Evolutionary conservation across 2,797 vertebrate genomes (phyloP), one percentile per base, ranked within the genome.

Genomic region (Coendou prehensilis): DNA sequence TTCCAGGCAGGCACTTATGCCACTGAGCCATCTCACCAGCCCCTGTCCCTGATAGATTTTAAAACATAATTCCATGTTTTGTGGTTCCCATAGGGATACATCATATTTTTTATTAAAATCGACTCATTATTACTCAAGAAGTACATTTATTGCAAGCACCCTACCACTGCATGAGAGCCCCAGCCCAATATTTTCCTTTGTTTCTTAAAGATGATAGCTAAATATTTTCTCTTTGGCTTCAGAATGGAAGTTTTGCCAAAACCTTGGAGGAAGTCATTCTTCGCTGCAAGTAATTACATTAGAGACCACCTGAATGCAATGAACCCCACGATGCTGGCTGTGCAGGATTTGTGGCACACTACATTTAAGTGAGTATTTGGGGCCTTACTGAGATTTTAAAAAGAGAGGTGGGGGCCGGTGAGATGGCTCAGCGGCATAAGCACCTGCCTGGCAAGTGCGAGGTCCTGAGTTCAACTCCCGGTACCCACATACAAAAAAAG

Each of bases 171-270:
- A 28, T 14, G 23, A 23, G 1, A 23, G 18, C 7, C 20, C 56
- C n/a, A 47, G 50, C 22, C 28, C 23, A 28, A 15, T 9, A 5
- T 85, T 64, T 88, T 10, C 30, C 84, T 86, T 73, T 78, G 9
- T 59, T 47, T 78, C 90, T 81, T 52, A 52, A 63, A 84, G 45
- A 79, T 41, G 33, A 14, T 83, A 54, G 26, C 33, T n/a, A 15
- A 95, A 0, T 93, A n/a, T 92, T n/a, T 93, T 33, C 9, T 91
- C 10, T 47, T 88, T 84, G 57, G 64, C 97, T 97, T 97, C 96
- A 99, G 99, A 97, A 52, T 99, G 95, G 94, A 98, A 85, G 76
- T 98, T 5, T 95, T 99, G 92, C 99, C 99, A 95, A 99, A 99
- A 97, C 98, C 99, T 23, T 99, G 99, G 99, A 99, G 98, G 41